Conservation (phyloP, 30 jellyfish, hydroid and myxozoan species). For the Euphysa ruthae region DNA sequence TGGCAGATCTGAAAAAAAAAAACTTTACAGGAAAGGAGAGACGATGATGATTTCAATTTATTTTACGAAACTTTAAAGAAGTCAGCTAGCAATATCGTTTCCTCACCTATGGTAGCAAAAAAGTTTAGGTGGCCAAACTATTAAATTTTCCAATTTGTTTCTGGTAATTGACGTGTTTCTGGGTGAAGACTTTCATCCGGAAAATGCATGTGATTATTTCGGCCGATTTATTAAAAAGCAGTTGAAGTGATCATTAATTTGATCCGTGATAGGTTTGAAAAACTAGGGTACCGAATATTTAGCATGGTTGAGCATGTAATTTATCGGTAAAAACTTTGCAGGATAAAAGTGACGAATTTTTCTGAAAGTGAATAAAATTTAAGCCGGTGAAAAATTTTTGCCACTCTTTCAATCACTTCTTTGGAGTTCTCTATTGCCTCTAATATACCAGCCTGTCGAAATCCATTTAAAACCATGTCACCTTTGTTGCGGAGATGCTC, state of each 20-base stretch:
- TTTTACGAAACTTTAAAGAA: not conserved
- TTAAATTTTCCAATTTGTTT: not conserved
- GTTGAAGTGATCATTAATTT: not conserved
- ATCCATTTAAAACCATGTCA: no score
- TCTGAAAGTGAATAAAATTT: no score
- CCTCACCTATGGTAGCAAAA: not conserved
- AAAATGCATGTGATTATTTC: conserved; percentile 3
- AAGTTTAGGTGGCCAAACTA: not conserved
- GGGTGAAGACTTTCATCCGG: conserved; percentile 10
- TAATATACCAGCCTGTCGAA: no score
- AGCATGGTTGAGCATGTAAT: conserved; percentile 8
- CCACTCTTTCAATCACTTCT: no score
- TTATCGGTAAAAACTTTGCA: no score
- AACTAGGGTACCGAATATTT: not conserved
- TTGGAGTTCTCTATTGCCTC: no score
- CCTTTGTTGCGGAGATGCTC: no score
- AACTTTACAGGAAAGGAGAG: not conserved
- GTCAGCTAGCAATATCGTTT: no score
- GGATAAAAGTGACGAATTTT: no score
- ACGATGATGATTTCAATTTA: not conserved
- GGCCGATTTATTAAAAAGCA: not conserved
- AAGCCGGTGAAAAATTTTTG: no score
- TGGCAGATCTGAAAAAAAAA: not conserved
- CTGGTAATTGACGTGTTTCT: conserved; percentile 1
- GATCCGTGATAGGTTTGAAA: conserved; percentile 10